A percentile compares a stretch with the other conserved stretches of the same genome.
These are phyloP conservation scores for Drosophila nigricruria DNA, from an alignment of 2,888 invertebrate species.

Conservation along the genomic window DNA sequence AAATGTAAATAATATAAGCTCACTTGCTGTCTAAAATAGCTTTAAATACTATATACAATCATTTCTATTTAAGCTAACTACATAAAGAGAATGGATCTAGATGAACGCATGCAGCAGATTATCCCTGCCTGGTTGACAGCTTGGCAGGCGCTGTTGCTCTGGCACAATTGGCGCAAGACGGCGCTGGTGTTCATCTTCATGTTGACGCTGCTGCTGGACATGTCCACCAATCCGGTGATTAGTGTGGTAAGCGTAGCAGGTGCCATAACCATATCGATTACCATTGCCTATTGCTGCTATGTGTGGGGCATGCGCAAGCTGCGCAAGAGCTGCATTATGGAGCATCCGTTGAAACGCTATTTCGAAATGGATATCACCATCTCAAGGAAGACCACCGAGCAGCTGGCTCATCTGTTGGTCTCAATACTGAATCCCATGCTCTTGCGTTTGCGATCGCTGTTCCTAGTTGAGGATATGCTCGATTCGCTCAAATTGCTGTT, in stretches of 20 bases:
- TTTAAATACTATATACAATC: neutral
- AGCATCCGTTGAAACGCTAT: slow-evolving; percentile 45
- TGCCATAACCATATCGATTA: slow-evolving; percentile 18
- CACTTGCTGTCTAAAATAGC: neutral
- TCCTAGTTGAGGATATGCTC: slow-evolving; percentile 42
- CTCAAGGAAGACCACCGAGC: slow-evolving; percentile 31
- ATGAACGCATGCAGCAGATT: neutral
- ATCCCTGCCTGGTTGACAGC: neutral
- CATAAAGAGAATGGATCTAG: slow-evolving; percentile 24
- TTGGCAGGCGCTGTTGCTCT: slow-evolving; percentile 39
- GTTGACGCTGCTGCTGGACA: slow-evolving; percentile 47
- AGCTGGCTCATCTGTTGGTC: slow-evolving; percentile 23
- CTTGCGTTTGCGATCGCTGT: slow-evolving; percentile 23
- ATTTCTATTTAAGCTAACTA: neutral
- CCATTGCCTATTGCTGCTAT: slow-evolving; percentile 43
- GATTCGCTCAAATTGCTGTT: slow-evolving; percentile 41
- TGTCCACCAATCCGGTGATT: slow-evolving; percentile 41
- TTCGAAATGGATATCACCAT: slow-evolving; percentile 41
- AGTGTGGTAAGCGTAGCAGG: slow-evolving; percentile 55
- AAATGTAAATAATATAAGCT: neutral
- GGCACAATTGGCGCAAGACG: slow-evolving; percentile 56
- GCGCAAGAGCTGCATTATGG: slow-evolving; percentile 27
- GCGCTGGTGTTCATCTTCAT: slow-evolving; percentile 27
- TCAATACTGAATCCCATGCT: slow-evolving; percentile 31
- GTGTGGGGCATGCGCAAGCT: slow-evolving; percentile 45